Conservation (phyloP, 2,113 vertebrate species). For the Xyliphius kryptos region DNA sequence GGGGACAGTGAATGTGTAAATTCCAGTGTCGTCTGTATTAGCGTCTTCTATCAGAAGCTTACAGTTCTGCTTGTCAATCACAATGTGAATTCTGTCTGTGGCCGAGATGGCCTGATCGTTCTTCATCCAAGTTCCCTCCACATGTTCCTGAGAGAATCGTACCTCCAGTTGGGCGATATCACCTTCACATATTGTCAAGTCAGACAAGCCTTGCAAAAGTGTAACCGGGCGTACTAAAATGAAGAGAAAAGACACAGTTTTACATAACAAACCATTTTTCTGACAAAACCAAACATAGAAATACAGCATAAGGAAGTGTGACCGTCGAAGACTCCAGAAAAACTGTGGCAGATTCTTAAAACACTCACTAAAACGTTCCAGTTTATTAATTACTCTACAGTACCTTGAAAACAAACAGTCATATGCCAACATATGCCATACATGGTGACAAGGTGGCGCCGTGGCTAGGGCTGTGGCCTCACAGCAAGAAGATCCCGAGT, state of each 20-base stretch:
- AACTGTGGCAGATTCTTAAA: too few relatives aligned
- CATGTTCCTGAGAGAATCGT: slow-evolving; percentile 90
- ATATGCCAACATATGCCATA: too few relatives aligned
- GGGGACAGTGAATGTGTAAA: slow-evolving; percentile 83
- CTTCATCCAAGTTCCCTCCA: slow-evolving; percentile 92
- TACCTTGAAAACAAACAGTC: too few relatives aligned
- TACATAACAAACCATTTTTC: too few relatives aligned
- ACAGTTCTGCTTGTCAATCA: slow-evolving; percentile 88
- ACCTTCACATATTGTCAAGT: slow-evolving; percentile 90
- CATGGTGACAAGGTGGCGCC: too few relatives aligned
- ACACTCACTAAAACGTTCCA: too few relatives aligned
- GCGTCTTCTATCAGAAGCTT: slow-evolving; percentile 92
- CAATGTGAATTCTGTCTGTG: slow-evolving; percentile 84
- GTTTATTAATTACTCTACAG: too few relatives aligned
- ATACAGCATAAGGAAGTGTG: too few relatives aligned
- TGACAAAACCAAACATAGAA: background rate
- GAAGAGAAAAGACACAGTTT: too few relatives aligned
- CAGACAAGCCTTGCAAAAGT: slow-evolving; percentile 85
- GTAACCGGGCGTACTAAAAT: slow-evolving; percentile 86
- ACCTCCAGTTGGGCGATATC: slow-evolving; percentile 97
- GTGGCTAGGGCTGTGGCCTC: too few relatives aligned
- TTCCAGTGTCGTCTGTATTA: slow-evolving; percentile 78
- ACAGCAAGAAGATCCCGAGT: too few relatives aligned
- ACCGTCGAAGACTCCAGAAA: too few relatives aligned
- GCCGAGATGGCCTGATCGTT: slow-evolving; percentile 76